Evolutionary conservation across 1,140 invertebrate species (phyloP).

Genomic region (Spodoptera litura): DNA sequence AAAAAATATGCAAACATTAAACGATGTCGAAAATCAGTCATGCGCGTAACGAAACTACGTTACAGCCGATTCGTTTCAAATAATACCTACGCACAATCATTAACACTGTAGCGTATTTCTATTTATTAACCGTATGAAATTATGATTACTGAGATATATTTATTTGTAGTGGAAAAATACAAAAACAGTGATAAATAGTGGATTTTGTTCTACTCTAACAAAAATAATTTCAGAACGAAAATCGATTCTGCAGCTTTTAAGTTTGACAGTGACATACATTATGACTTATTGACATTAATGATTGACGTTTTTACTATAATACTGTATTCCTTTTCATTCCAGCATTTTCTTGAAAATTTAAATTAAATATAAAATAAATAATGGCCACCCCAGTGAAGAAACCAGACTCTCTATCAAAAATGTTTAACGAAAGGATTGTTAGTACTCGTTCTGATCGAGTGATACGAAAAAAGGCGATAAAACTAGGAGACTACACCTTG

Average conservation of each 20-base stretch:
- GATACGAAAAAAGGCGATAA: constrained; percentile 70
- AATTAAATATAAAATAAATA: not conserved
- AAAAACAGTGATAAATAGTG: too few relatives aligned
- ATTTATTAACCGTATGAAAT: too few relatives aligned
- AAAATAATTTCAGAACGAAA: too few relatives aligned
- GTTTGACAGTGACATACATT: not conserved
- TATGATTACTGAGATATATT: too few relatives aligned
- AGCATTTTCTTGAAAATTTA: not conserved
- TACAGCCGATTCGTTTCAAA: too few relatives aligned
- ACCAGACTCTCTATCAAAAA: constrained; percentile 46
- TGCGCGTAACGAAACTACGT: too few relatives aligned
- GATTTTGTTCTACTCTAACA: too few relatives aligned
- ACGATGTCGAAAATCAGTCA: too few relatives aligned
- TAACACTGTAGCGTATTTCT: too few relatives aligned
- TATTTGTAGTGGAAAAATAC: too few relatives aligned
- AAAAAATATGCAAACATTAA: too few relatives aligned
- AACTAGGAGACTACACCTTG: constrained; percentile 71
- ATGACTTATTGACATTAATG: not conserved
- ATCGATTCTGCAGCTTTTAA: not conserved
- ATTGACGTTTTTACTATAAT: not conserved
- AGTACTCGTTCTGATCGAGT: constrained; percentile 76
- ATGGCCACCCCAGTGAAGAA: not conserved
- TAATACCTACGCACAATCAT: too few relatives aligned
- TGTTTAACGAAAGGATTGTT: constrained; percentile 66
- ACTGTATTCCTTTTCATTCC: not conserved